Percentiles rank a stretch among this genome's conserved stretches.
These are phyloP conservation scores for Neodiprion pinetum DNA, from an alignment of 1,140 invertebrate species.

Conservation along the genomic window DNA sequence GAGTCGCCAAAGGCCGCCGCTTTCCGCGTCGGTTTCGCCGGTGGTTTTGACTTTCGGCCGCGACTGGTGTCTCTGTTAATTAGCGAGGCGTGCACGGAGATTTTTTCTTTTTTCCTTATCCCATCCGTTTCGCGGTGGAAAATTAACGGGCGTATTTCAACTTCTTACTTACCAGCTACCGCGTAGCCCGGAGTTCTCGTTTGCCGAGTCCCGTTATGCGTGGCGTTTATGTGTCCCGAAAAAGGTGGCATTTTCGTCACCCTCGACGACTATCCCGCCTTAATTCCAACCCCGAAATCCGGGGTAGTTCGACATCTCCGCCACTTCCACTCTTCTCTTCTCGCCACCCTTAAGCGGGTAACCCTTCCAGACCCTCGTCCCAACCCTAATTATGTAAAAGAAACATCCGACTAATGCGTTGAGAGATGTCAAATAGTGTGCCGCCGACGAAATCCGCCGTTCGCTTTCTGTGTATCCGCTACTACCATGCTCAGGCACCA, in stretches of 20 bases:
- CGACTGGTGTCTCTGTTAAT: no score
- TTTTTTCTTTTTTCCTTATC: background rate
- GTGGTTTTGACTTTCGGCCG: no score
- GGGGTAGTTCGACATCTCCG: slow-evolving; percentile 7
- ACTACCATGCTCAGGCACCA: background rate
- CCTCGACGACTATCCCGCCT: background rate
- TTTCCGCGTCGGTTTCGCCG: no score
- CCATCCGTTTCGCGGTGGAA: background rate
- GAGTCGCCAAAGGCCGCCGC: no score
- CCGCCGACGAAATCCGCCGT: no score
- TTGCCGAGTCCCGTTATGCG: background rate
- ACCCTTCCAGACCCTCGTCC: slow-evolving; percentile 14
- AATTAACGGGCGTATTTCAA: background rate
- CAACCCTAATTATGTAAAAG: slow-evolving; percentile 30
- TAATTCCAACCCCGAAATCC: background rate
- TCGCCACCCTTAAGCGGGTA: background rate
- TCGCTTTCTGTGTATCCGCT: no score
- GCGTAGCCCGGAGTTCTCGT: background rate
- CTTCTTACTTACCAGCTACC: background rate
- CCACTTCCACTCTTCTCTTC: background rate
- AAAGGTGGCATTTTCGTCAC: background rate
- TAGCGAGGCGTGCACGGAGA: no score
- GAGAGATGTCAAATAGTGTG: background rate
- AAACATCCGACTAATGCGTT: slow-evolving; percentile 26
- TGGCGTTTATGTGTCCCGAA: background rate